Evolutionary conservation across 2,113 vertebrate genomes (phyloP).

Genomic region (Tragelaphus scriptus): DNA sequence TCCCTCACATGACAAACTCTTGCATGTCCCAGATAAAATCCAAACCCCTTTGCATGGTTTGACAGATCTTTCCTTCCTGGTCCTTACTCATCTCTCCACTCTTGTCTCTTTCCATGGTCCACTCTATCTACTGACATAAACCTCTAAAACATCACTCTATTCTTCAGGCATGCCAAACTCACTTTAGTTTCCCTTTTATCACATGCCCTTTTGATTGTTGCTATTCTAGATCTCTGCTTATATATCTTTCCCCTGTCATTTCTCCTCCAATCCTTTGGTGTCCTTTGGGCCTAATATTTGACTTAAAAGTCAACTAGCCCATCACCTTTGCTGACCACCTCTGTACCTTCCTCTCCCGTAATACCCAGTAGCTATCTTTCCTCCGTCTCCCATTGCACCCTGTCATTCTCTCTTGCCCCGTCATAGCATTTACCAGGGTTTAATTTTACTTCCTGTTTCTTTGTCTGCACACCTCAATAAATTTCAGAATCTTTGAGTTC

Average conservation of each 20-base stretch:
- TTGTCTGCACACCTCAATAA: neutral
- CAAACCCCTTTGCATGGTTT: too few species aligned
- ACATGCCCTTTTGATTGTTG: neutral
- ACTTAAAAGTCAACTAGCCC: neutral
- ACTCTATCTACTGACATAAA: neutral
- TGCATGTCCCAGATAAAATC: neutral
- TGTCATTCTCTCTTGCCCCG: neutral
- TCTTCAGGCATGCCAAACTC: neutral
- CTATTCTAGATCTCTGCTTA: neutral
- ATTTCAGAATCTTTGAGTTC: neutral
- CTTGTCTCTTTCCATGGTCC: neutral
- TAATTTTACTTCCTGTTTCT: neutral
- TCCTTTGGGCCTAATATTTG: neutral
- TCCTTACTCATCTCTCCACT: neutral
- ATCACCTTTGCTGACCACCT: neutral
- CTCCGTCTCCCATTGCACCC: neutral
- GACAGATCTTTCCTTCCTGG: neutral
- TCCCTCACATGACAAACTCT: neutral
- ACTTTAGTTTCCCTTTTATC: neutral
- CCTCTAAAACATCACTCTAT: neutral
- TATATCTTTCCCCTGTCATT: neutral
- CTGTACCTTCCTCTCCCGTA: neutral
- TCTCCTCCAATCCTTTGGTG: neutral
- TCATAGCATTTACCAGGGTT: neutral
- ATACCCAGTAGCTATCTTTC: neutral